Evolutionary conservation across 2,113 vertebrate genomes (phyloP).

Genomic region (Leuciscus idus): DNA sequence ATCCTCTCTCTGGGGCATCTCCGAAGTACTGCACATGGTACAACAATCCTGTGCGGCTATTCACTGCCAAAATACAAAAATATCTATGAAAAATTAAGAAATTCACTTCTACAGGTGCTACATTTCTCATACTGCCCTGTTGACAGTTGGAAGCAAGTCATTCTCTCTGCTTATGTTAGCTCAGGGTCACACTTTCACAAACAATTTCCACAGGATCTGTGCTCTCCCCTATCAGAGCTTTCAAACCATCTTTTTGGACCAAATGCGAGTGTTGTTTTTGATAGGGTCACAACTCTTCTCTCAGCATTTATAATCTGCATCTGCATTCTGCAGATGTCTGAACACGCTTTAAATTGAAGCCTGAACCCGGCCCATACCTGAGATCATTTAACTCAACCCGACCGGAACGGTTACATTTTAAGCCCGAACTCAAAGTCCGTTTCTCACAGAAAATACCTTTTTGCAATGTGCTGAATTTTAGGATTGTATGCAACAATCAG

Average conservation of each 20-base stretch:
- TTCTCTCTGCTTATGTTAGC: neutral
- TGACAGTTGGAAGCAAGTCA: neutral
- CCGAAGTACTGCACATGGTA: conserved; percentile 98
- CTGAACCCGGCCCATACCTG: too few relatives aligned
- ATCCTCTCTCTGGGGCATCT: conserved; percentile 90
- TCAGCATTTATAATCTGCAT: neutral
- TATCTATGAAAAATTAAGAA: neutral
- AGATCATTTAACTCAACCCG: too few relatives aligned
- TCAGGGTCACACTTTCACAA: neutral
- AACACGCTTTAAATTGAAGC: too few relatives aligned
- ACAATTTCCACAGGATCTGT: neutral
- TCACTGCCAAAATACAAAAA: conserved; percentile 71
- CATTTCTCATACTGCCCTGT: conserved; percentile 1
- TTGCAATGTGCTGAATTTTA: too few relatives aligned
- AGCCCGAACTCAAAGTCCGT: too few relatives aligned
- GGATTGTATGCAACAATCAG: too few relatives aligned
- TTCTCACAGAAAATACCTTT: too few relatives aligned
- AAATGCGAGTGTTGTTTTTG: neutral
- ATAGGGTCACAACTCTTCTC: neutral
- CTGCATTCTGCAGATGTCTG: too few relatives aligned
- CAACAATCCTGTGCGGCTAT: conserved; percentile 79
- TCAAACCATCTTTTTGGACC: neutral
- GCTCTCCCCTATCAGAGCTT: neutral
- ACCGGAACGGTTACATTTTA: too few relatives aligned
- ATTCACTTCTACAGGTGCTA: neutral